Evolutionary conservation across 2,888 invertebrate genomes (phyloP).

Genomic region (Yponomeuta evonymella): DNA sequence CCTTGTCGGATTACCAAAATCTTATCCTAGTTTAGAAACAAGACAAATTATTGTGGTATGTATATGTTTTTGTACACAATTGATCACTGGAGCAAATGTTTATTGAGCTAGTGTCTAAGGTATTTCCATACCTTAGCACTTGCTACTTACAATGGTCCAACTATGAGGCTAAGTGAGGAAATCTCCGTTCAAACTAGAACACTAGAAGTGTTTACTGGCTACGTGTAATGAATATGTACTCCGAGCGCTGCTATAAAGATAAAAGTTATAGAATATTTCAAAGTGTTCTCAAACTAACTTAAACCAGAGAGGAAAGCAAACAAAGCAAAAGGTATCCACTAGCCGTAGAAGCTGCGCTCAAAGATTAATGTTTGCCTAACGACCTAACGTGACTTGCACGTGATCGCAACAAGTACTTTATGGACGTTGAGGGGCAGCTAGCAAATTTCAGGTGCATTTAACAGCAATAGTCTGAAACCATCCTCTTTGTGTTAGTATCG

Average conservation of each 20-base stretch:
- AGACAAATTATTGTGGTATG: too few species aligned
- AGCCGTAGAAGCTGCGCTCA: neutral
- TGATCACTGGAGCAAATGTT: too few species aligned
- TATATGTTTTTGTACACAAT: too few species aligned
- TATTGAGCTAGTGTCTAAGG: too few species aligned
- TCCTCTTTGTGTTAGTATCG: neutral
- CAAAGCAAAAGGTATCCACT: neutral
- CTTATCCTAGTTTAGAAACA: too few species aligned
- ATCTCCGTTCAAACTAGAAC: neutral
- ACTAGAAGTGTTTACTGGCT: neutral
- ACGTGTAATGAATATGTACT: neutral
- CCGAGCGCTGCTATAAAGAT: neutral
- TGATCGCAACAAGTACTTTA: neutral
- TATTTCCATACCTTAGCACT: too few species aligned
- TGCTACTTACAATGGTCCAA: too few species aligned
- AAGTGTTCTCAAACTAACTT: neutral
- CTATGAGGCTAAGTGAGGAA: too few species aligned
- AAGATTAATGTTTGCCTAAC: conserved; percentile 1
- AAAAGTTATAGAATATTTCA: neutral
- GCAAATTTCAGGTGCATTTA: neutral
- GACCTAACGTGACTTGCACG: conserved; percentile 1
- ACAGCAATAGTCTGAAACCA: neutral
- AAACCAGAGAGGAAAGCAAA: neutral
- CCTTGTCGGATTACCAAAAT: too few species aligned
- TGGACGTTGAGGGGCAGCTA: neutral